phyloP scores from a whole-genome alignment of 2,113 vertebrate genomes.

The Equus quagga region DNA sequence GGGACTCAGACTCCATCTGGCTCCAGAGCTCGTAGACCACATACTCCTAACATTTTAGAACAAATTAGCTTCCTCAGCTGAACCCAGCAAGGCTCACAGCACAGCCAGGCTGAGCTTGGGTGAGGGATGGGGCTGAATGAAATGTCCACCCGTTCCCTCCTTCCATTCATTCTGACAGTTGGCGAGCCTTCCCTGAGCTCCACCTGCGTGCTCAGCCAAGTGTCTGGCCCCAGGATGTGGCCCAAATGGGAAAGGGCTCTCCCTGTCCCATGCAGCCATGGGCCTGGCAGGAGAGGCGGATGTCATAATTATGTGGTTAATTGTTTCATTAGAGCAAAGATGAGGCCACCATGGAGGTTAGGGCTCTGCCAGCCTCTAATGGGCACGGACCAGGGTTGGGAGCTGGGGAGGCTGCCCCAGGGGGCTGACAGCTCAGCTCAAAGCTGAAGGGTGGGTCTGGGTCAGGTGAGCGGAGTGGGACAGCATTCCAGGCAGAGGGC shows the following conservation, averaged over 20 bases:
- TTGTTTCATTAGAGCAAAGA: neutral
- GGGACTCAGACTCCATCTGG: neutral
- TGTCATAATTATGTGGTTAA: neutral
- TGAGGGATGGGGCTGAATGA: neutral
- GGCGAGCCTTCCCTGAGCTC: neutral
- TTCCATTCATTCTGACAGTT: neutral
- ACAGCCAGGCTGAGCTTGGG: neutral
- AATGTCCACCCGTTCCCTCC: no score
- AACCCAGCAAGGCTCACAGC: neutral
- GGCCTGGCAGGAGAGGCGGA: neutral
- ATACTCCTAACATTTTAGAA: neutral
- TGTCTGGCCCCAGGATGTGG: neutral
- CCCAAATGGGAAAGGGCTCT: accelerated
- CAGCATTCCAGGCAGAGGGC: neutral
- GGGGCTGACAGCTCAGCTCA: neutral
- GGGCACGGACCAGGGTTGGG: neutral
- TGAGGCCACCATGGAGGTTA: neutral
- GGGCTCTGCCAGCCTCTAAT: neutral
- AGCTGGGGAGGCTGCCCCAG: no score
- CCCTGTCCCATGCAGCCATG: neutral
- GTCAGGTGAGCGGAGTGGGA: neutral
- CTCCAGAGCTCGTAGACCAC: neutral
- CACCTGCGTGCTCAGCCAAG: neutral
- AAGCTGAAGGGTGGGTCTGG: no score
- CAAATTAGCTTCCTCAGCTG: neutral